Evolutionary conservation across 2,888 invertebrate genomes (phyloP).

Genomic region (Pammene aurita): DNA sequence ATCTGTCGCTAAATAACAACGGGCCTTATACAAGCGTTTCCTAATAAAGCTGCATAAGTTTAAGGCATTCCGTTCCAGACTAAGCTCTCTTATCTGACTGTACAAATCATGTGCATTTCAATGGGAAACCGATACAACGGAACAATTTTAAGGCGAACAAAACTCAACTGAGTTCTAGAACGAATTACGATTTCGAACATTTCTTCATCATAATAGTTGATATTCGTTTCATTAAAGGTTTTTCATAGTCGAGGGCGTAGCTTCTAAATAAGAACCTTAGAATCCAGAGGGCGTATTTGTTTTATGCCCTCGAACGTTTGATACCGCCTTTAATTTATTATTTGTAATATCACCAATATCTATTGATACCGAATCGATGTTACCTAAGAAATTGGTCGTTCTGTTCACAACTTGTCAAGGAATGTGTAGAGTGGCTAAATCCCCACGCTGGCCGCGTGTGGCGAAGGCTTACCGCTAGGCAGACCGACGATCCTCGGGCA

Average conservation of each 20-base stretch:
- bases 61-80: constrained; percentile 16
- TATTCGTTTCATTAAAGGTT: no score
- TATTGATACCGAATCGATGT: no score
- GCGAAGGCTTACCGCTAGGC: constrained; percentile 49
- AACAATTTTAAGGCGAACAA: no score
- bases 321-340: no score
- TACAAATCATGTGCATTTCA: constrained; percentile 5
- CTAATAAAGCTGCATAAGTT: constrained; percentile 18
- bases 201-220: no score
- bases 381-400: background rate
- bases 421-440: constrained; percentile 25
- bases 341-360: no score
- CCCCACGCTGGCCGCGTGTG: constrained; percentile 19
- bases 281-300: no score
- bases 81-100: constrained; percentile 24
- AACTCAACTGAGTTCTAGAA: no score
- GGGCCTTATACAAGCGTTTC: constrained; percentile 18
- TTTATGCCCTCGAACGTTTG: no score
- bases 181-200: no score
- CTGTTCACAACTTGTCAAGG: background rate
- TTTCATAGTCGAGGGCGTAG: no score
- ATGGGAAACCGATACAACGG: constrained; percentile 1
- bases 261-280: no score
- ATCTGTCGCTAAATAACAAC: constrained; percentile 10
- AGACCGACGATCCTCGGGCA: constrained; percentile 58